A percentile compares a stretch with the other conserved stretches of the same genome.
Evolutionary conservation across 2,888 invertebrate genomes (phyloP).

Genomic region (Chaitophorus viminalis): DNA sequence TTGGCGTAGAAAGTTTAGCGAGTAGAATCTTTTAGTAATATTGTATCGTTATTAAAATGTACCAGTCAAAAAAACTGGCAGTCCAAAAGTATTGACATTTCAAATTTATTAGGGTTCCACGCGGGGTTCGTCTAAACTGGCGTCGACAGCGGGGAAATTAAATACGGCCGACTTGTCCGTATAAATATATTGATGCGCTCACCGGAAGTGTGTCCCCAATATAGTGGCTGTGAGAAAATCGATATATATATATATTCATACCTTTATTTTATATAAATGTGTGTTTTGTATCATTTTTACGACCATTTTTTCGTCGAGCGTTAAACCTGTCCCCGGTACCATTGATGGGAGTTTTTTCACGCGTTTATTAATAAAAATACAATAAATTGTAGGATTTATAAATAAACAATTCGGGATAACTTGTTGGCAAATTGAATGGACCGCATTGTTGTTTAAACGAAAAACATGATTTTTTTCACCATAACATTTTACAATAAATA

Average conservation of each 20-base stretch:
- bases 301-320: background rate
- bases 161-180: constrained; percentile 38
- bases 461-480: background rate
- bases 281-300: constrained; percentile 14
- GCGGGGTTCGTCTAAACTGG: background rate
- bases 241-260: constrained; percentile 8
- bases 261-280: background rate
- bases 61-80: constrained; percentile 7
- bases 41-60: constrained; percentile 14
- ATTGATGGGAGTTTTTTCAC: background rate
- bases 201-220: constrained; percentile 21
- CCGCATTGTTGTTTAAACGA: background rate
- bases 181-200: constrained; percentile 41
- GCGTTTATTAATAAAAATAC: background rate
- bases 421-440: background rate
- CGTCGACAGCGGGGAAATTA: constrained; percentile 24
- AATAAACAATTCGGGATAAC: background rate
- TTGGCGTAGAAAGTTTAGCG: background rate
- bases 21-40: background rate
- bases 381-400: background rate
- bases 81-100: constrained; percentile 33
- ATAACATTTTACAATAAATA: background rate
- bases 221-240: constrained; percentile 38
- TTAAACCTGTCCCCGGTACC: background rate
- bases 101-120: constrained; percentile 19